Evolutionary conservation across 2,797 vertebrate species (phyloP), one percentile per base, ranked within the genome.

Genomic region (Paramormyrops hopkinsi): DNA sequence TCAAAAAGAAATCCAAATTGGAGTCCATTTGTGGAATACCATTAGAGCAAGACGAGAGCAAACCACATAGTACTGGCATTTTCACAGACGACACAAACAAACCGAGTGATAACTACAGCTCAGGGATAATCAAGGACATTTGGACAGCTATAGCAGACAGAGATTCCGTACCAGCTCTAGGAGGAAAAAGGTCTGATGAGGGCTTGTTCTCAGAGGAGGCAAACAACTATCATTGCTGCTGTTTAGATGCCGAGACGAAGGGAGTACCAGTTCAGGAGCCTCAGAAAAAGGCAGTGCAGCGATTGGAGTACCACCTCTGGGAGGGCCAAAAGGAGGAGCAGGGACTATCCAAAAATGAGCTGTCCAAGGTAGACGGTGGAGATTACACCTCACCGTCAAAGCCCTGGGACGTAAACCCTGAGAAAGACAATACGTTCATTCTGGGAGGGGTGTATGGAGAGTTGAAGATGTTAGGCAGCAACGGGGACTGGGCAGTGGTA

Each of bases 1-100:
- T 97, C 92, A 96, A 97, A 93, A 98, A 97, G 95, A 98, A 97
- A 94, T 99, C 99, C 1, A 99, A 99, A 95, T 96, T 99, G 94
- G 98, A 99, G 96, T 99, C 99, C 88, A 94, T 99, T 94, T 99
- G 98, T 95, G 98, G 99, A 92, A 99, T 99, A 94, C 97, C 97
- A 90, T 95, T 99, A 90, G 99, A 99, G 94, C 96, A 98, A 92
- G 92, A 96, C 88, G 97, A 98, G 92, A 95, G 96, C 93, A 97
- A 97, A 95, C 94, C 95, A 94, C 97, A 97, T 93, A 93, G 95
- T 92, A 93, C 97, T 92, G 97, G 96, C 91, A 95, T 94, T 90
- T 97, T 96, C 95, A 95, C 97, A 54, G 95, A 96, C 76, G 96
- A 96, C 91, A 92, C 95, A 94, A 96, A 96, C 94, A 96, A 97